phyloP scores from a whole-genome alignment of 2,888 invertebrate species.

The Flabesymbios commensalis region DNA sequence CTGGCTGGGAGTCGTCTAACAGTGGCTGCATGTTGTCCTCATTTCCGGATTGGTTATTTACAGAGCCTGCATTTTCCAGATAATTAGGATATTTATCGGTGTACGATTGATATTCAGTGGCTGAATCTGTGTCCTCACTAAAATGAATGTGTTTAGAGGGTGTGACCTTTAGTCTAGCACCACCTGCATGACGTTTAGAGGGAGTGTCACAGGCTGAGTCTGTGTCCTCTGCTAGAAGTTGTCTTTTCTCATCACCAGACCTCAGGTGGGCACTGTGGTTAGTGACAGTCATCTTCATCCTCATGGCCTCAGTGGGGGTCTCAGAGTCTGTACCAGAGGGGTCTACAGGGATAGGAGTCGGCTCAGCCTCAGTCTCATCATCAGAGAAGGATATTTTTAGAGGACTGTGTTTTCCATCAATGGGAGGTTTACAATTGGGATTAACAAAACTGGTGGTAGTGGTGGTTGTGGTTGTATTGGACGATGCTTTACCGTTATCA shows the following conservation, averaged over 20 bases:
- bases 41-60: not conserved
- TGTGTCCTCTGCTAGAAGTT: constrained; percentile 39
- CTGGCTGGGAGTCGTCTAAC: constrained; percentile 17
- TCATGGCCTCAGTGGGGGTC: too few relatives aligned
- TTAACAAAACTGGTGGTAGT: constrained; percentile 46
- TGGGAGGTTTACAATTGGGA: too few relatives aligned
- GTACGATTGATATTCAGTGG: too few relatives aligned
- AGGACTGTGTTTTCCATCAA: too few relatives aligned
- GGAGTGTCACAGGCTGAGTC: constrained; percentile 32
- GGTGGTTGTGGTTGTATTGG: constrained; percentile 43
- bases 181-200: too few relatives aligned
- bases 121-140: constrained; percentile 25
- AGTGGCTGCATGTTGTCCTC: constrained; percentile 21
- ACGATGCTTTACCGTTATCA: constrained; percentile 35
- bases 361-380: too few relatives aligned
- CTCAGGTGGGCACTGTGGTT: constrained; percentile 5
- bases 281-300: constrained; percentile 2
- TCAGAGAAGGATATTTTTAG: too few relatives aligned
- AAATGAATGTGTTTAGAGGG: constrained; percentile 10
- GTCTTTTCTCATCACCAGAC: constrained; percentile 35
- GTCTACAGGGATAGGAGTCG: too few relatives aligned
- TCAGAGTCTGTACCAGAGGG: too few relatives aligned
- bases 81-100: too few relatives aligned
- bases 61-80: too few relatives aligned
- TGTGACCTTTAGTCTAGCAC: not conserved